phyloP scores from a whole-genome alignment of 2,888 invertebrate genomes.

The Lissocephala sabroskyi region DNA sequence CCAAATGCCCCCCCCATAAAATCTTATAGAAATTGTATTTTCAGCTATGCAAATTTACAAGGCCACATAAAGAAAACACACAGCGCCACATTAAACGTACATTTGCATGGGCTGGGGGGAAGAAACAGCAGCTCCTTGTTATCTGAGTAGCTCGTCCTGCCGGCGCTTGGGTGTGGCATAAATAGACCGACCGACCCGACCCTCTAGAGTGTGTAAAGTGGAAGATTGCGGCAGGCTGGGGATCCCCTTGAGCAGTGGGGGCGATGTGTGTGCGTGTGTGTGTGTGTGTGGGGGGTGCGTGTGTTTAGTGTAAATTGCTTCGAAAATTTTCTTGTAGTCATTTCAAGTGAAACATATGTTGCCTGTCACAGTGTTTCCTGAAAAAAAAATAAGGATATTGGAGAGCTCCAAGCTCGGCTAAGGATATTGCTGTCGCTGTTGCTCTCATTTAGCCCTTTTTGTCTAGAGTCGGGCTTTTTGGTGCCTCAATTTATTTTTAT shows the following conservation, averaged over 20 bases:
- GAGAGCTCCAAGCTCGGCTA: too few species aligned
- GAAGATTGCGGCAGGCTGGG: too few species aligned
- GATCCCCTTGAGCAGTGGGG: too few species aligned
- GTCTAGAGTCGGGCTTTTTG: slow-evolving; percentile 17
- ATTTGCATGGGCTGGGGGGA: slow-evolving; percentile 21
- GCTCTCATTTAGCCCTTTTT: slow-evolving; percentile 15
- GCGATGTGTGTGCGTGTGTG: neutral
- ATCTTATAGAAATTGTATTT: slow-evolving; percentile 24
- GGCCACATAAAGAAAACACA: slow-evolving; percentile 7
- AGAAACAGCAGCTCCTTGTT: neutral
- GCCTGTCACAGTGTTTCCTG: slow-evolving; percentile 51
- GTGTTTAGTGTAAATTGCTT: slow-evolving; percentile 58
- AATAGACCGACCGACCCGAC: too few species aligned
- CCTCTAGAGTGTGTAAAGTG: too few species aligned
- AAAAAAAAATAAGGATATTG: slow-evolving; percentile 33
- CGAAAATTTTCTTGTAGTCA: slow-evolving; percentile 49
- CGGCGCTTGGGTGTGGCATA: neutral
- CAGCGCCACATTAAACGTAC: slow-evolving; percentile 31
- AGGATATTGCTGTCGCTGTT: slow-evolving; percentile 1
- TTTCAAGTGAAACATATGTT: slow-evolving; percentile 58
- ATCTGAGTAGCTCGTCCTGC: slow-evolving; percentile 2
- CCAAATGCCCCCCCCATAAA: slow-evolving; percentile 17
- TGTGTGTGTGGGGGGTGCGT: slow-evolving; percentile 15
- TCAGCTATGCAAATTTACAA: slow-evolving; percentile 34
- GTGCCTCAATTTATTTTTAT: slow-evolving; percentile 57